Evolutionary conservation across 2,888 invertebrate genomes (phyloP), one percentile per base, ranked within the genome.

Genomic region (Fabriciana adippe): DNA sequence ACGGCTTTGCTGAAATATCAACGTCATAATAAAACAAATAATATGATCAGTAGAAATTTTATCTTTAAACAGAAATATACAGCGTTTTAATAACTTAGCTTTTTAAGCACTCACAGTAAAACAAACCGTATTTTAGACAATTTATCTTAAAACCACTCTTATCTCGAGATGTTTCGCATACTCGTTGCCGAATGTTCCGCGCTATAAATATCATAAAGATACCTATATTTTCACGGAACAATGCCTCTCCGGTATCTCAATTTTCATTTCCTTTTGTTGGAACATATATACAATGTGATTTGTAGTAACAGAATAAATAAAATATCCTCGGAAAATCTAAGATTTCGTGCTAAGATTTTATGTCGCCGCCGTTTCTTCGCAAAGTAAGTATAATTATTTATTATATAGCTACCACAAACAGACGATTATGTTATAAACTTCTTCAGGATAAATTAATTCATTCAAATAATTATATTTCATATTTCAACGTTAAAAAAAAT

Each of bases 291-390:
- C 89, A 87, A 84, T 90, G 89, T 91, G 91, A 91, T 91, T 91
- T 90, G 90, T 90, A 89, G 90, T 89, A 81, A 81, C 81, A 90
- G 89, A 90, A 90, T 90, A 90, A 87, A 89, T 88, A 90, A 89
- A 90, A 88, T 61, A 18, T 61, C 18, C 35, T 35, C 51, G 14
- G 35, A 61, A 51, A 51, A 51, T 59, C n/a, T 59, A 59, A 59
- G 48, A 31, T 59, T 59, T 59, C 31, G n/a, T 59, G 16, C 59
- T 59, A 41, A 41, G 35, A 41, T 8, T 41, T 41, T 41, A 41
- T 41, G 35, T 8, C 8, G 35, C 3, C 35, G 8, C 35, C 11
- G 35, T 41, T 41, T 11, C 8, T 41, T 3, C 8, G 11, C 35
- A 41, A n/a, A 8, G 35, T 41, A 11, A 11, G 35, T 11, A 41